Conservation (phyloP, 2,888 invertebrate genomes). For the Craniophora ligustri region DNA sequence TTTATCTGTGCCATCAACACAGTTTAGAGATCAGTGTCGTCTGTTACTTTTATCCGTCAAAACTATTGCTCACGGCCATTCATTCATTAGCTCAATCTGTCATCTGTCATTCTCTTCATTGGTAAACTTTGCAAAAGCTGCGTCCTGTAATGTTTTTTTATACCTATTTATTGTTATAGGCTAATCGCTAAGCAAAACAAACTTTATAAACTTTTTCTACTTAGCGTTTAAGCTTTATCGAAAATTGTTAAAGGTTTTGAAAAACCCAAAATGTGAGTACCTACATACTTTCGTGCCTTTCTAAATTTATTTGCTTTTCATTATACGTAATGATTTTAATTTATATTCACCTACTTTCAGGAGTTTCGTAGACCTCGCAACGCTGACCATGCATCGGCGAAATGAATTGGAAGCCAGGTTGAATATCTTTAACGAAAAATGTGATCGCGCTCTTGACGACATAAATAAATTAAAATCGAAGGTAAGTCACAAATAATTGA, state of each 20-base stretch:
- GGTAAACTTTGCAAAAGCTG: slow-evolving; percentile 4
- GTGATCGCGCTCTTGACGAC: slow-evolving; percentile 73
- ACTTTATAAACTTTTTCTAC: too few species aligned
- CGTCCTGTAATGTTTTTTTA: neutral
- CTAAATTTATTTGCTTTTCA: slow-evolving; percentile 45
- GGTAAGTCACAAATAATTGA: slow-evolving; percentile 61
- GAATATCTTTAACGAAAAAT: slow-evolving; percentile 72
- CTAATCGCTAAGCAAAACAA: too few species aligned
- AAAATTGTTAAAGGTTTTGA: neutral
- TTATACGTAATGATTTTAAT: slow-evolving; percentile 8
- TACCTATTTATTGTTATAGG: neutral
- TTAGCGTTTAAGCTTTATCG: neutral
- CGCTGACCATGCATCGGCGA: slow-evolving; percentile 77
- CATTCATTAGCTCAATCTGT: too few species aligned
- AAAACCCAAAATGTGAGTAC: slow-evolving; percentile 57
- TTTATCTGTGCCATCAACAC: too few species aligned
- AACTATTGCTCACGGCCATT: too few species aligned
- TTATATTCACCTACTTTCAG: slow-evolving; percentile 58
- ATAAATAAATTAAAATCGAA: slow-evolving; percentile 75
- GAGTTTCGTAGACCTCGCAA: slow-evolving; percentile 82
- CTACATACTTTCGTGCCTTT: slow-evolving; percentile 45
- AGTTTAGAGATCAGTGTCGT: too few species aligned
- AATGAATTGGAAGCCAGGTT: slow-evolving; percentile 78
- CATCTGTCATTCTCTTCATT: neutral
- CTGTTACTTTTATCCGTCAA: too few species aligned